Evolutionary conservation across 2,113 vertebrate genomes (phyloP), one percentile per base, ranked within the genome.

Genomic region (Corythoichthys haematopterus): DNA sequence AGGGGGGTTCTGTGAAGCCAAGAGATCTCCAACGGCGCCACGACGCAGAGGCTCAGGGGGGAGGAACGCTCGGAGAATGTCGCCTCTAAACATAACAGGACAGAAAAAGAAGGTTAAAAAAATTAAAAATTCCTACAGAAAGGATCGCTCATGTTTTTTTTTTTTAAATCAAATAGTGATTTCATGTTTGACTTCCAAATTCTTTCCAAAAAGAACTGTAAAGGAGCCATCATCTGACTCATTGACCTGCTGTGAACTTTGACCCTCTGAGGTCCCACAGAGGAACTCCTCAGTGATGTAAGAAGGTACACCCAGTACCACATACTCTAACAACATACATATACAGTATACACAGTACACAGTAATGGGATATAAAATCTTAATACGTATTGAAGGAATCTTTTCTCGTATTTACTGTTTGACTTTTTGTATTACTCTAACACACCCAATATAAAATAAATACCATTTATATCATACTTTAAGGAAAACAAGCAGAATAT

Each of bases 211-310:
- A 20, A 66, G 72, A 64, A 46, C 9, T 56, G 20, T 35, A 75
- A 84, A 85, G 37, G 79, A 80, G 28, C 72, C 79, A 1, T 75
- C 77, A 28, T 80, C 75, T 62, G 15, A 63, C 48, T 87, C 61
- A 5, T 16, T 79, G 65, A 82, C 79, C 61, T 12, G 66, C 13
- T 57, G 68, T 68, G 72, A 81, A 68, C 75, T 84, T 74, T 85
- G 83, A 83, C 71, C 77, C 78, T 59, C 70, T 45, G 51, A 28
- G 55, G 64, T 80, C 70, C n/a, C 73, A 69, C 78, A 75, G 64
- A 65, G 68, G 69, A 87, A 76, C 69, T 70, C 59, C 64, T 77
- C 69, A 43, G 74, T 72, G 66, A 82, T 76, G 28, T 62, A 62
- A 74, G 56, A 60, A 50, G 80, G 28, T 33, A 11, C 37, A 13